A percentile compares a stretch with the other conserved stretches of the same genome.
phyloP scores from a whole-genome alignment of 2,888 invertebrate species.

The Neoaliturus tenellus region DNA sequence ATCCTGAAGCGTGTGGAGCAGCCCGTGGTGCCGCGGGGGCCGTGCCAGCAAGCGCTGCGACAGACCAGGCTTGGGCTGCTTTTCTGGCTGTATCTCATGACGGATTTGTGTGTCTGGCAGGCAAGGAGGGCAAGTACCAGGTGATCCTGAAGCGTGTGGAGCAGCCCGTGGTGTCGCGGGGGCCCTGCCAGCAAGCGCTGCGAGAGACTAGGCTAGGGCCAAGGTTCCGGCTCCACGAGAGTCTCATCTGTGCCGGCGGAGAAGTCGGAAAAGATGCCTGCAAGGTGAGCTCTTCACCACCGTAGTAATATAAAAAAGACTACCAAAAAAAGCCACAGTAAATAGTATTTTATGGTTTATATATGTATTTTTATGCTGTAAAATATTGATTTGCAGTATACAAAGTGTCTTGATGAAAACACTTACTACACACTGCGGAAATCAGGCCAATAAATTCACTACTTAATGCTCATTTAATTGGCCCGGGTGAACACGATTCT shows the following conservation, averaged over 20 bases:
- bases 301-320: too few relatives aligned
- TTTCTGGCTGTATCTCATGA: too few relatives aligned
- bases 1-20: constrained; percentile 85
- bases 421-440: too few relatives aligned
- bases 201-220: constrained; percentile 80
- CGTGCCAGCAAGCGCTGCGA: constrained; percentile 79
- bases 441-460: too few relatives aligned
- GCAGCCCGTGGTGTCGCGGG: constrained; percentile 79
- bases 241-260: constrained; percentile 89
- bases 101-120: too few relatives aligned
- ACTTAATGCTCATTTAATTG: too few relatives aligned
- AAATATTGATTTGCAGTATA: too few relatives aligned
- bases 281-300: constrained; percentile 72
- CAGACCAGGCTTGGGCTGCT: constrained; percentile 79
- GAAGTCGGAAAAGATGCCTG: constrained; percentile 85
- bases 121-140: constrained; percentile 77
- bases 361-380: too few relatives aligned
- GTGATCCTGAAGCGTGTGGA: constrained; percentile 86
- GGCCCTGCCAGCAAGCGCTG: constrained; percentile 78
- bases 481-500: too few relatives aligned
- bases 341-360: too few relatives aligned
- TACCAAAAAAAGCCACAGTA: too few relatives aligned
- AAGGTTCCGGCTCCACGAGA: constrained; percentile 79
- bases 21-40: constrained; percentile 76
- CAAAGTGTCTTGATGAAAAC: background rate